Percentiles rank a stretch among this genome's conserved stretches.
Conservation (phyloP, 2,797 vertebrate species). For the Lycodopsis pacificus region DNA sequence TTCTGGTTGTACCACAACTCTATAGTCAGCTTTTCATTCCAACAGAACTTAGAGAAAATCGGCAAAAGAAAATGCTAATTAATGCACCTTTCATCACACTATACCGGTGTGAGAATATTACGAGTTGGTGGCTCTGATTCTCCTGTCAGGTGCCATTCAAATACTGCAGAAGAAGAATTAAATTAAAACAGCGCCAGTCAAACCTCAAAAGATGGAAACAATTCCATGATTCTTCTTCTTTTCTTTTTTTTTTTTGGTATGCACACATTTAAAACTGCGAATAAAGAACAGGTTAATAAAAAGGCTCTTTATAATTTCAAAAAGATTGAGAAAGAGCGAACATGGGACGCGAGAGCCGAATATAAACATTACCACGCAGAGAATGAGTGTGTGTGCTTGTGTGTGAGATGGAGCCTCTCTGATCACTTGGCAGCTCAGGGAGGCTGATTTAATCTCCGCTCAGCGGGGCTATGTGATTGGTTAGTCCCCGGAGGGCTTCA, state of each 20-base stretch:
- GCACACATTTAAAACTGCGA: not conserved
- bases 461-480: slow-evolving; percentile 52
- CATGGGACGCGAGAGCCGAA: not conserved
- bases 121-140: not conserved
- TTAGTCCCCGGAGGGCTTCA: slow-evolving; percentile 57
- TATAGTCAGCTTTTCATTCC: not conserved
- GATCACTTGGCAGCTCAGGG: slow-evolving; percentile 50
- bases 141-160: not conserved
- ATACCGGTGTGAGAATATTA: not conserved
- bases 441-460: slow-evolving; percentile 56
- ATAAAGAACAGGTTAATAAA: not conserved
- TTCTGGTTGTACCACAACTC: not conserved
- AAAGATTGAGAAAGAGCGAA: not conserved
- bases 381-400: slow-evolving; percentile 15
- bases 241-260: not conserved
- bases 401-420: slow-evolving; percentile 33
- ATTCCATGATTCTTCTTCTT: not conserved
- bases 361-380: not conserved
- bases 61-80: not conserved
- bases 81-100: not conserved
- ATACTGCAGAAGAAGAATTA: not conserved
- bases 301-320: not conserved
- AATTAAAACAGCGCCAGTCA: not conserved
- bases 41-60: not conserved
- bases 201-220: not conserved